A percentile compares a stretch with the other conserved stretches of the same genome.
Evolutionary conservation across 1,140 invertebrate genomes (phyloP).

Genomic region (Leptoteleia sp.): DNA sequence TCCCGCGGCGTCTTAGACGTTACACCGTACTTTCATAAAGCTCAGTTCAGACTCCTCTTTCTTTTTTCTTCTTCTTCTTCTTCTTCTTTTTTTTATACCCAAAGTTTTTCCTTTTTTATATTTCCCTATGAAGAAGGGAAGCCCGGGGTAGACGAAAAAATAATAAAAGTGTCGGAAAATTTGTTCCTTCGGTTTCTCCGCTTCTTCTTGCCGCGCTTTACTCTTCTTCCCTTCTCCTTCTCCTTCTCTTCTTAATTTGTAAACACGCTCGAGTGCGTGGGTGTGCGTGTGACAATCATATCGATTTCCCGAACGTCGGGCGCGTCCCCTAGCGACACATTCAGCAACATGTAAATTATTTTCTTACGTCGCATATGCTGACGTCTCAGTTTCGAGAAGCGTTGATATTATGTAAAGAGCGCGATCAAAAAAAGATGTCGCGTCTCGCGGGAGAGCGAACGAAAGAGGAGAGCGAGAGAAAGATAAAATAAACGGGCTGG

Average conservation of each 20-base stretch:
- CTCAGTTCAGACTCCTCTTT: conserved; percentile 22
- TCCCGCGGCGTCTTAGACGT: conserved; percentile 56
- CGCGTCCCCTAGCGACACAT: conserved; percentile 44
- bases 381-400: conserved; percentile 58
- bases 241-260: conserved; percentile 5
- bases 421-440: conserved; percentile 36
- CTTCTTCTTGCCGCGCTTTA: background rate
- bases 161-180: conserved; percentile 3
- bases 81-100: conserved; percentile 3
- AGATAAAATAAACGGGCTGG: too few species aligned
- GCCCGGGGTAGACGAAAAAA: background rate
- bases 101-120: too few species aligned
- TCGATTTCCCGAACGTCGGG: conserved; percentile 41
- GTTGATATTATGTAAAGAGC: conserved; percentile 53
- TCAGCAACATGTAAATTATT: conserved; percentile 65
- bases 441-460: background rate
- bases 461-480: too few species aligned
- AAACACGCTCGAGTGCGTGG: conserved; percentile 1
- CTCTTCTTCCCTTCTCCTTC: too few species aligned
- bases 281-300: conserved; percentile 49
- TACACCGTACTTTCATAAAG: conserved; percentile 60
- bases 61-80: conserved; percentile 8
- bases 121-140: background rate
- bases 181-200: background rate
- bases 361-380: conserved; percentile 62